phyloP scores from a whole-genome alignment of 2,113 vertebrate genomes.

The Excalfactoria chinensis region DNA sequence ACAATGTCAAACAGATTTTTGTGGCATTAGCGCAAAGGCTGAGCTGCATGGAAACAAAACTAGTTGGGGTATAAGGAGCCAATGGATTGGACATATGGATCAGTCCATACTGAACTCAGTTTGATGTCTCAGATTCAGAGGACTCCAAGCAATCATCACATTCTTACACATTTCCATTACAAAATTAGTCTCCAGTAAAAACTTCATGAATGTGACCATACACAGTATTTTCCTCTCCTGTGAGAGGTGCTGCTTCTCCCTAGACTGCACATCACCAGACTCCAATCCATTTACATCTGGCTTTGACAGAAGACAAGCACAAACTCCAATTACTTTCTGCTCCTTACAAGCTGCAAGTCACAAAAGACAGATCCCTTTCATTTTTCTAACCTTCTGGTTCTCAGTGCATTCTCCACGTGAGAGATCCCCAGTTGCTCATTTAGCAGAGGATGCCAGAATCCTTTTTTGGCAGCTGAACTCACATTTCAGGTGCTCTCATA shows the following conservation, averaged over 20 bases:
- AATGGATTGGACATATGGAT: rapidly evolving
- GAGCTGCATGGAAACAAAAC: background rate
- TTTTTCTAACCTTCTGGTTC: conserved; percentile 6
- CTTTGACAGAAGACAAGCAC: conserved; percentile 10
- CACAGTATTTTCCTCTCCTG: background rate
- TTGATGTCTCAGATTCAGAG: background rate
- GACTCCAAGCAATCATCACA: background rate
- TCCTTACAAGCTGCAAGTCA: background rate
- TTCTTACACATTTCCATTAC: background rate
- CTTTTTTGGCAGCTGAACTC: rapidly evolving
- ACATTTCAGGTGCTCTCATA: background rate
- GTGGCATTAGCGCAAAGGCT: background rate
- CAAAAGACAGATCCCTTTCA: background rate
- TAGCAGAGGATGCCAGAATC: background rate
- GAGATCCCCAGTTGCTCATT: background rate
- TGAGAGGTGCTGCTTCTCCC: background rate
- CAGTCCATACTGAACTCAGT: rapidly evolving
- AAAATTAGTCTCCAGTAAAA: background rate
- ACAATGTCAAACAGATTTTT: background rate
- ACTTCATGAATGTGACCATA: rapidly evolving
- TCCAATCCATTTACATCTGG: background rate
- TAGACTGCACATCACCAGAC: background rate
- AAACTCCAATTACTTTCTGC: conserved; percentile 2
- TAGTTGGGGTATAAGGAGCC: background rate
- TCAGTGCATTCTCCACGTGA: background rate